Evolutionary conservation across 2,888 invertebrate genomes (phyloP).

Genomic region (Ornithoptera alexandrae): DNA sequence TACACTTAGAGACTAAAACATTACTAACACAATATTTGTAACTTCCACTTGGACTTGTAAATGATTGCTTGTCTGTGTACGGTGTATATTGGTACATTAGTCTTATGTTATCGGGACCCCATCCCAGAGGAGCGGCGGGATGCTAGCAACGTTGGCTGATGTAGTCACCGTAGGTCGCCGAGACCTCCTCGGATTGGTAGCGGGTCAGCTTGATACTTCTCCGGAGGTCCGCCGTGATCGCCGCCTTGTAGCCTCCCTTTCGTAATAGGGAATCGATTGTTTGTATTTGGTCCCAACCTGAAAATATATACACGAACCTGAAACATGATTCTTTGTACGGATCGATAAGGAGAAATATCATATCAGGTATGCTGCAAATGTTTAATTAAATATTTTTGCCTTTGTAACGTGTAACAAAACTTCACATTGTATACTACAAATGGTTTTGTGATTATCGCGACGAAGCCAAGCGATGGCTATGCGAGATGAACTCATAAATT

Average conservation of each 20-base stretch:
- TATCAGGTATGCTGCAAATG: too few species aligned
- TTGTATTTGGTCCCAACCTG: constrained; percentile 99
- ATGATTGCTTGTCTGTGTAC: constrained; percentile 38
- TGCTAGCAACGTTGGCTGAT: constrained; percentile 88
- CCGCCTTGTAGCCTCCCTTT: constrained; percentile 97
- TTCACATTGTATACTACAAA: too few species aligned
- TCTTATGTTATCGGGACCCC: constrained; percentile 35
- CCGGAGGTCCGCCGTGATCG: constrained; percentile 92
- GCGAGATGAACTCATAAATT: too few species aligned
- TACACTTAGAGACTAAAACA: constrained; percentile 67
- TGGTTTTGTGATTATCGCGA: too few species aligned
- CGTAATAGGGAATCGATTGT: constrained; percentile 98
- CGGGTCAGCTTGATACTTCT: constrained; percentile 95
- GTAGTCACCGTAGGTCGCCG: constrained; percentile 92
- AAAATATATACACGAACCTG: constrained; percentile 35
- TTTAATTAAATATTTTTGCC: too few species aligned
- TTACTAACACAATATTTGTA: constrained; percentile 49
- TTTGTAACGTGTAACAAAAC: too few species aligned
- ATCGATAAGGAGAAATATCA: too few species aligned
- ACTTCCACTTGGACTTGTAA: constrained; percentile 42
- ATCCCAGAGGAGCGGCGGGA: constrained; percentile 57
- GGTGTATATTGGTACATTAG: constrained; percentile 39
- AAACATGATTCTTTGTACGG: too few species aligned
- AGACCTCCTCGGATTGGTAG: constrained; percentile 97
- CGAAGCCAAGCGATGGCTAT: too few species aligned